A percentile compares a stretch with the other conserved stretches of the same genome.
phyloP scores from a whole-genome alignment of 1,140 invertebrate species.

The Zaprionus gabonicus region DNA sequence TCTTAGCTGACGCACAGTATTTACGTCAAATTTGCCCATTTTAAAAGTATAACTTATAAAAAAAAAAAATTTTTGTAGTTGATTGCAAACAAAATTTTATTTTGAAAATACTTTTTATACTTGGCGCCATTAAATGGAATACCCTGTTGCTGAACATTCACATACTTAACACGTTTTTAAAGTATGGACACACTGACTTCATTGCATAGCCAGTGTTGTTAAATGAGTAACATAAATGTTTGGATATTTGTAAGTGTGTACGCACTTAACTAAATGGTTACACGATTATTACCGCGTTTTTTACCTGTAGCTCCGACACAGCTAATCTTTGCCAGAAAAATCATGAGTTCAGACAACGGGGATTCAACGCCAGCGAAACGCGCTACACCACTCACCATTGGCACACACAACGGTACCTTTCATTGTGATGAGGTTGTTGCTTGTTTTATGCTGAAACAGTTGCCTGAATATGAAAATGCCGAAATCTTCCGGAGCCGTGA shows the following conservation, averaged over 20 bases:
- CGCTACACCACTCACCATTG: slow-evolving; percentile 86
- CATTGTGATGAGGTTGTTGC: slow-evolving; percentile 98
- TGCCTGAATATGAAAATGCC: slow-evolving; percentile 93
- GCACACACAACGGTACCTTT: slow-evolving; percentile 93
- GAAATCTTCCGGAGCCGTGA: slow-evolving; percentile 91
- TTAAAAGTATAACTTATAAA: background rate
- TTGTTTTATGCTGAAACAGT: slow-evolving; percentile 93
- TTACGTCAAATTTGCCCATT: background rate
- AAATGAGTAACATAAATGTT: background rate
- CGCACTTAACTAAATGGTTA: slow-evolving; percentile 15
- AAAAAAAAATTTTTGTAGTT: background rate
- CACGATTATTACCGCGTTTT: slow-evolving; percentile 34
- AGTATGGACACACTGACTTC: background rate
- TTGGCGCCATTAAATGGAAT: slow-evolving; percentile 8
- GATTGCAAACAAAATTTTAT: background rate
- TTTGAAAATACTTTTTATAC: background rate
- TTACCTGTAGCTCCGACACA: background rate
- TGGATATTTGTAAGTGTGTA: slow-evolving; percentile 14
- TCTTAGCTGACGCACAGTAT: background rate
- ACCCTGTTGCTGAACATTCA: slow-evolving; percentile 21
- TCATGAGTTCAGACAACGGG: slow-evolving; percentile 39
- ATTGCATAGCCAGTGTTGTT: background rate
- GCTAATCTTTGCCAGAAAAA: background rate
- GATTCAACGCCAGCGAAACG: slow-evolving; percentile 59
- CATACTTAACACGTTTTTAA: background rate